Evolutionary conservation across 1,140 invertebrate genomes (phyloP), one percentile per base, ranked within the genome.

Genomic region (Heliconius melpomene): DNA sequence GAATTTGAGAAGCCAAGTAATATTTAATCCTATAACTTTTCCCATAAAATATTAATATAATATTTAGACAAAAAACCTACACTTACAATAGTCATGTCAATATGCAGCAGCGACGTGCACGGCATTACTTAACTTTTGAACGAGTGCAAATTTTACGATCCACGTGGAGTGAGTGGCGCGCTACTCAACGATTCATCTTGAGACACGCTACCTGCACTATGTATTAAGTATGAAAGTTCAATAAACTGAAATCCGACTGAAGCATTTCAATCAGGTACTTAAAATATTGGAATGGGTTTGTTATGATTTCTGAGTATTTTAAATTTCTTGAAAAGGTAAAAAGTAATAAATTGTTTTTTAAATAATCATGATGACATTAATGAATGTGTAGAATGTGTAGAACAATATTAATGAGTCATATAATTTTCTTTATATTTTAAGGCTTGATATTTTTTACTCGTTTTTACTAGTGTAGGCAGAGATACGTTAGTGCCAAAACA

Each of bases 141-240:
- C 23, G 23, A 66, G 60, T 16, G 60, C 60, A 66, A 66, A 26
- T 66, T 66, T 66, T 60, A 60, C 54, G 54, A 60, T 60, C 26
- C 23, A 29, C 13, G 60, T 66, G 26, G 60, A 66, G 60, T 66
- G 13, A n/a, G n/a, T n/a, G n/a, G 23, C 1, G 57, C 60, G 60
- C 23, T 23, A 29, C 60, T 66, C n/a, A 66, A 66, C 13, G 60
- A 11, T 66, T 66, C 23, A 26, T 66, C 60, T 66, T 66, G 11
- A 66, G 60, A 66, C 54, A 60, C 11, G 60, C 60, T 66, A 60
- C n/a, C 54, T 60, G 23, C 20, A 60, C 54, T 23, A 60, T 60
- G 54, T 66, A 29, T 66, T 26, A 66, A 26, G 60, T 29, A 9
- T 66, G 26, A 66, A 29, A 66, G 60, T 26, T 72, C 20, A 72